Evolutionary conservation across 2,113 vertebrate species (phyloP).

Genomic region (Seriola dumerili): DNA sequence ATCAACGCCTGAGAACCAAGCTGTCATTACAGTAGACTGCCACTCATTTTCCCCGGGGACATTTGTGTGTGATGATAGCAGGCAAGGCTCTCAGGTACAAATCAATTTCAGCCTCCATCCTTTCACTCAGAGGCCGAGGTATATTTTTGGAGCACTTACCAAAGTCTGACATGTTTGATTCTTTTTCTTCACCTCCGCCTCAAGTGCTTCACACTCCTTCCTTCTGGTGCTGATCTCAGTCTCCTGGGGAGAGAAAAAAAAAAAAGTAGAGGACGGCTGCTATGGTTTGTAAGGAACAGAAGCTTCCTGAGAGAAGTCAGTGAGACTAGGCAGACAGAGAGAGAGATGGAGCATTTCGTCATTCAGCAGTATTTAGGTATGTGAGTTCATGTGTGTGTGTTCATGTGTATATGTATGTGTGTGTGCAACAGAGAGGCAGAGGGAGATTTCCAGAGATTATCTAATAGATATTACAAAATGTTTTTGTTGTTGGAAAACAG

Average conservation of each 20-base stretch:
- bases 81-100: constrained; percentile 67
- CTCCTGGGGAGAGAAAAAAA: constrained; percentile 79
- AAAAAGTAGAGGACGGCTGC: constrained; percentile 63
- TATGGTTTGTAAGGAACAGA: constrained; percentile 61
- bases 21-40: constrained; percentile 51
- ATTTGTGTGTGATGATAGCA: constrained; percentile 70
- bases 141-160: constrained; percentile 83
- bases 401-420: constrained; percentile 9
- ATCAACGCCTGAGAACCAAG: constrained; percentile 45
- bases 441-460: constrained; percentile 44
- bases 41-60: constrained; percentile 64
- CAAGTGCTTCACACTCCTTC: constrained; percentile 83
- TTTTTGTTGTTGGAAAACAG: constrained; percentile 21
- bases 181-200: constrained; percentile 85
- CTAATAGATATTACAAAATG: constrained; percentile 35
- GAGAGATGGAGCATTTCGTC: constrained; percentile 25
- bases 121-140: constrained; percentile 63
- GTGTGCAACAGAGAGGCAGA: constrained; percentile 10
- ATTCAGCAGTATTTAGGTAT: constrained; percentile 38
- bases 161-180: constrained; percentile 89
- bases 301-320: constrained; percentile 41
- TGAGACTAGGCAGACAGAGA: constrained; percentile 18
- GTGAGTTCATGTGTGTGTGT: constrained; percentile 8
- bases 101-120: constrained; percentile 72
- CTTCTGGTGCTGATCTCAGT: constrained; percentile 84